These are phyloP conservation scores for Harmothoe impar DNA, from an alignment of 2,888 invertebrate genomes.

Conservation along the genomic window DNA sequence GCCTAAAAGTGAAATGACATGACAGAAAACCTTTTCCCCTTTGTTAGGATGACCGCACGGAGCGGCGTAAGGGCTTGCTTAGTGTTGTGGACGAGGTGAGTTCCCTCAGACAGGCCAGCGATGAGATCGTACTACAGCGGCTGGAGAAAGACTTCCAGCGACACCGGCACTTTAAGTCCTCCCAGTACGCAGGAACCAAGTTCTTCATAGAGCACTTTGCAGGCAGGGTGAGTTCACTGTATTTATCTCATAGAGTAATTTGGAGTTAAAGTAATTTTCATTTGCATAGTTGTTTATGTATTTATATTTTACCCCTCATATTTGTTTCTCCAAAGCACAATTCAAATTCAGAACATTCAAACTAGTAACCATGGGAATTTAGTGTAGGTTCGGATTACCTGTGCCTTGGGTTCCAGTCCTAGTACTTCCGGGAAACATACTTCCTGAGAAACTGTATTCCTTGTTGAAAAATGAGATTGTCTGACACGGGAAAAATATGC, in stretches of 20 bases:
- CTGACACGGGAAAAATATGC: too few species aligned
- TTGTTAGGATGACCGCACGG: constrained; percentile 20
- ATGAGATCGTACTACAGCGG: constrained; percentile 59
- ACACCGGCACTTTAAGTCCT: not conserved
- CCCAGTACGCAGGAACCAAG: constrained; percentile 44
- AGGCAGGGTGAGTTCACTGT: constrained; percentile 64
- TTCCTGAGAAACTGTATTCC: too few species aligned
- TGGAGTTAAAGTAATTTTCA: too few species aligned
- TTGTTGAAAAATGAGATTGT: too few species aligned
- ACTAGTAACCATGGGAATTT: too few species aligned
- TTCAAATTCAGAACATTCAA: too few species aligned
- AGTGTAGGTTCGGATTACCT: too few species aligned
- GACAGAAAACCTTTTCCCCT: not conserved
- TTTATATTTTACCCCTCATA: too few species aligned
- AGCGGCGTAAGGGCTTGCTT: constrained; percentile 62
- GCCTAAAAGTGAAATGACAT: too few species aligned
- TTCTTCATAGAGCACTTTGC: constrained; percentile 67
- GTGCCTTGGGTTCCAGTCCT: too few species aligned
- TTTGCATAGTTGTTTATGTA: not conserved
- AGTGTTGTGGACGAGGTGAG: constrained; percentile 68
- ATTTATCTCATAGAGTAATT: too few species aligned
- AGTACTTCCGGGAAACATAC: too few species aligned
- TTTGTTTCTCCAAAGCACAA: not conserved
- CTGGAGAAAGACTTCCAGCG: not conserved
- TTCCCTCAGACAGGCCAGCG: constrained; percentile 60